A percentile compares a stretch with the other conserved stretches of the same genome.
phyloP scores from a whole-genome alignment of 1,140 invertebrate species.

The Ylistrum balloti region DNA sequence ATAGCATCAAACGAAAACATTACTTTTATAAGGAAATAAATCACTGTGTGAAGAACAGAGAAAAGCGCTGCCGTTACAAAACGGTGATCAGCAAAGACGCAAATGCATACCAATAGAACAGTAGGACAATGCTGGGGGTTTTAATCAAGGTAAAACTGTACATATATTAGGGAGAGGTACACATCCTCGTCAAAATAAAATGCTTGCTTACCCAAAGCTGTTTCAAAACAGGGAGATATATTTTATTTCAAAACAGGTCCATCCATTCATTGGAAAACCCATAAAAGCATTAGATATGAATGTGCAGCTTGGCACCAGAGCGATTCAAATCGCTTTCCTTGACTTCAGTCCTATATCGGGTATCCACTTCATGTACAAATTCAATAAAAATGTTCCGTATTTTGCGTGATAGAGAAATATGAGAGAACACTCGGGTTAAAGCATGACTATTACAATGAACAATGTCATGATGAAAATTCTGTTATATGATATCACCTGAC shows the following conservation, averaged over 20 bases:
- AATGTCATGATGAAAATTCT: slow-evolving; percentile 1
- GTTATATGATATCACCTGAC: slow-evolving; percentile 1
- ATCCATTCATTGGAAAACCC: not conserved
- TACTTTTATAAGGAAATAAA: too few relatives aligned
- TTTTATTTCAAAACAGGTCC: not conserved
- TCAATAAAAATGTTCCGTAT: slow-evolving; percentile 12
- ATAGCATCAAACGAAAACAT: too few relatives aligned
- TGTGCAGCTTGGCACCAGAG: not conserved
- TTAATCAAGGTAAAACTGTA: too few relatives aligned
- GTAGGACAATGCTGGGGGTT: too few relatives aligned
- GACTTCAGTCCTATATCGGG: not conserved
- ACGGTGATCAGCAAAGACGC: too few relatives aligned
- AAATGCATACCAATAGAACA: too few relatives aligned
- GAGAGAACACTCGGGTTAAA: not conserved
- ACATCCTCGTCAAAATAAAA: too few relatives aligned
- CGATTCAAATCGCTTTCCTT: not conserved
- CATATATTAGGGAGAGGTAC: too few relatives aligned
- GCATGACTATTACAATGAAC: slow-evolving; percentile 6
- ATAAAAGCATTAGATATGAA: not conserved
- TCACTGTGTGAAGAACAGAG: too few relatives aligned
- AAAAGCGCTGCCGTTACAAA: too few relatives aligned
- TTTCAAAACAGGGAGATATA: too few relatives aligned
- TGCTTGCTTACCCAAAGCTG: too few relatives aligned
- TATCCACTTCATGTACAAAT: not conserved
- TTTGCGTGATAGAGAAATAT: slow-evolving; percentile 1